phyloP scores from a whole-genome alignment of 2,797 vertebrate genomes.

The Rhynchonycteris naso region DNA sequence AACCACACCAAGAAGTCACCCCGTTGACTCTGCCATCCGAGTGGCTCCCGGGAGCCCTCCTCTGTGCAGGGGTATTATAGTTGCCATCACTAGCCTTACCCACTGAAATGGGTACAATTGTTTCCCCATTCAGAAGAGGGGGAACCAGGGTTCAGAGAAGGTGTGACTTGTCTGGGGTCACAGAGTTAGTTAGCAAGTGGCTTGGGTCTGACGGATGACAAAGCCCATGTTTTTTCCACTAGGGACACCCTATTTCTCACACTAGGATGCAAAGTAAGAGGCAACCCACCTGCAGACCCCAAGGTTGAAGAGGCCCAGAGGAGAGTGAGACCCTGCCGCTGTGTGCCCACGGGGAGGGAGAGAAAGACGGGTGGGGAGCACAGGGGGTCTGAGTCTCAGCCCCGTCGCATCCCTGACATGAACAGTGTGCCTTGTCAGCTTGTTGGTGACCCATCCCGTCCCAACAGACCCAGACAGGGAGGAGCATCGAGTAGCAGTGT shows the following conservation, averaged over 20 bases:
- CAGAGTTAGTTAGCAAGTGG: background rate
- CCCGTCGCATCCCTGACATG: rapidly evolving
- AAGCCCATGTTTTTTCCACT: background rate
- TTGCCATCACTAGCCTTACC: background rate
- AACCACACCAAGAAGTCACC: background rate
- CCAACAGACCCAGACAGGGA: background rate
- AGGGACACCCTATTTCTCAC: rapidly evolving
- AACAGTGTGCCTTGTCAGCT: too few relatives aligned
- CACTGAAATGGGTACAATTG: too few relatives aligned
- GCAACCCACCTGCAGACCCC: background rate
- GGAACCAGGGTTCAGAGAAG: background rate
- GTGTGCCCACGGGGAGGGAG: background rate
- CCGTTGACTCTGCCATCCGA: background rate
- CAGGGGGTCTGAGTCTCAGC: background rate
- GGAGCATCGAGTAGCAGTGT: rapidly evolving
- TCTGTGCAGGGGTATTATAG: background rate
- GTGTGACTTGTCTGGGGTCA: background rate
- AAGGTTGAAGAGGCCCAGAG: background rate
- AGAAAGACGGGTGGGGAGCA: background rate
- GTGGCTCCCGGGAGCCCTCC: rapidly evolving
- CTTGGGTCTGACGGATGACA: background rate
- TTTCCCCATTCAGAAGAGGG: background rate
- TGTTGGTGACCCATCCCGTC: background rate
- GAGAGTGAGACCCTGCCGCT: background rate
- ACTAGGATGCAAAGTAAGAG: background rate